Evolutionary conservation across 2,797 vertebrate species (phyloP).

Genomic region (Rhadinocentrus ornatus): DNA sequence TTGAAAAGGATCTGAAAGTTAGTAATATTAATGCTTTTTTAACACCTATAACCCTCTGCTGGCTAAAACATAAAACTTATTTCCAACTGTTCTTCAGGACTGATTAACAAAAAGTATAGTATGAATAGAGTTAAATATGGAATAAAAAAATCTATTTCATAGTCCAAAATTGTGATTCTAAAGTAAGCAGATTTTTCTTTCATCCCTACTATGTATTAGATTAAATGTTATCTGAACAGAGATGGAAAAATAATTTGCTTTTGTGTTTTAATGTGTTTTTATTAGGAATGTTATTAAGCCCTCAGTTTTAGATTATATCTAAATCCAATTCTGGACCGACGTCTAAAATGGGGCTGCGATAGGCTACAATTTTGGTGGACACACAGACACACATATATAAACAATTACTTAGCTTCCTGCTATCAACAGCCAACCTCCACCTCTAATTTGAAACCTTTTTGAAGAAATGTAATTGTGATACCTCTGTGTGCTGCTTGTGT

Average conservation of each 20-base stretch:
- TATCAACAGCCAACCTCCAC: constrained; percentile 41
- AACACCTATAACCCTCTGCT: too few species aligned
- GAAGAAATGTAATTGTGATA: constrained; percentile 63
- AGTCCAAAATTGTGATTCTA: too few species aligned
- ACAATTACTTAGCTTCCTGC: constrained; percentile 46
- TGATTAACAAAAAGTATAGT: too few species aligned
- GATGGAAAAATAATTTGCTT: neutral
- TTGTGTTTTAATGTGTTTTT: neutral
- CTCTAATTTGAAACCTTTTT: constrained; percentile 50
- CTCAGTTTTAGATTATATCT: neutral
- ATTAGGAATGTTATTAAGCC: neutral
- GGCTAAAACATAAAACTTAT: too few species aligned
- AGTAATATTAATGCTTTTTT: too few species aligned
- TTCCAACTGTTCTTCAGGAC: too few species aligned
- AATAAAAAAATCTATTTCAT: too few species aligned
- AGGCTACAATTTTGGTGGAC: constrained; percentile 44
- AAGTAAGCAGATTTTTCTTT: neutral
- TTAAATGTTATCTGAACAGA: neutral
- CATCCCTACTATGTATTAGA: neutral
- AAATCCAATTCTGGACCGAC: constrained; percentile 30
- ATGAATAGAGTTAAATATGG: neutral
- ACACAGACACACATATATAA: constrained; percentile 21
- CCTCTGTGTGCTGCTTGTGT: constrained; percentile 40
- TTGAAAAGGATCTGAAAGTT: too few species aligned
- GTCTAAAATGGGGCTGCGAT: constrained; percentile 55